Conservation (phyloP, 2,797 vertebrate species). For the Todus mexicanus region DNA sequence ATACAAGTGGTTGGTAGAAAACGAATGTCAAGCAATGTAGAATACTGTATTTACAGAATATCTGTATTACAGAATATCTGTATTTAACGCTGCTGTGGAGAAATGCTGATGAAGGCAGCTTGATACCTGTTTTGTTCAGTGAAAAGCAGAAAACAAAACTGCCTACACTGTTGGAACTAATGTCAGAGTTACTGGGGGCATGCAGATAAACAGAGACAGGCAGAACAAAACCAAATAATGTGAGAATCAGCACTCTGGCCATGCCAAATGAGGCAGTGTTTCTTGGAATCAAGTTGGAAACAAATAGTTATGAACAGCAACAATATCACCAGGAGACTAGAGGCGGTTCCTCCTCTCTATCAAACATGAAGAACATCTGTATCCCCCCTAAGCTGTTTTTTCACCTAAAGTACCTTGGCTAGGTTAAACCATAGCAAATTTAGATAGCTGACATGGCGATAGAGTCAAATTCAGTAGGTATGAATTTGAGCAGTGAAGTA, state of each 20-base stretch:
- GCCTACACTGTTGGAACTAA: not conserved
- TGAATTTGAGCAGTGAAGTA: slow-evolving; percentile 5
- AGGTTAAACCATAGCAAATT: not conserved
- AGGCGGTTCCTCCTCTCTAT: not conserved
- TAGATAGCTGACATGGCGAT: not conserved
- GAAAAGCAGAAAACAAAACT: not conserved
- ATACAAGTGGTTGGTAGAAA: not conserved
- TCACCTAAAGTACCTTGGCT: not conserved
- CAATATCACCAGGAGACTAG: not conserved
- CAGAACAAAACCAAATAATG: slow-evolving; percentile 8
- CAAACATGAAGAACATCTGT: not conserved
- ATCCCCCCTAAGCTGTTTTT: not conserved
- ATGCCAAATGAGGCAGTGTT: not conserved
- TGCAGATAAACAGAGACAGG: slow-evolving; percentile 5
- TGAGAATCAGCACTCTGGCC: not conserved
- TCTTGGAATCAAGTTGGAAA: not conserved
- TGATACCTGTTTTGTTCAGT: not conserved
- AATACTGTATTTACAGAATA: rapidly evolving
- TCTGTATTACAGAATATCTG: not conserved
- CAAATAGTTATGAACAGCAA: not conserved
- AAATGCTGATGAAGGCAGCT: not conserved
- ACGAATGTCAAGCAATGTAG: not conserved
- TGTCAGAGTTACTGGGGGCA: not conserved
- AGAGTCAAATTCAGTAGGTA: not conserved
- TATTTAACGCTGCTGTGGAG: not conserved